Percentiles rank a stretch among this genome's conserved stretches.
Conservation (phyloP, 2,888 invertebrate genomes). For the Eremobia ochroleuca region DNA sequence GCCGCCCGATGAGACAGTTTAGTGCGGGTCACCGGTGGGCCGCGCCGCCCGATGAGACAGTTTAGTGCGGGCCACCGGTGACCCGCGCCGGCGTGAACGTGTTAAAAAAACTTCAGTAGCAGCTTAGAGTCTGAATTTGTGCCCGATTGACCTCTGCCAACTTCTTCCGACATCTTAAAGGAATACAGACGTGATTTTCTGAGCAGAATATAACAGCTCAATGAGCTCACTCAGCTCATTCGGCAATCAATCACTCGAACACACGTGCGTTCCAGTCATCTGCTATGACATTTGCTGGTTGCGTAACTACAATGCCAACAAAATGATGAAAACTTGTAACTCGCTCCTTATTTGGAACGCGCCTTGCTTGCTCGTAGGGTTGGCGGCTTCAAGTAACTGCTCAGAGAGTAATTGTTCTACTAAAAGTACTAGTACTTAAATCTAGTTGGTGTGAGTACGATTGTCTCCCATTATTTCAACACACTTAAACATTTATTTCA, state of each 20-base stretch:
- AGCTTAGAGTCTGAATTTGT: no score
- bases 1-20: no score
- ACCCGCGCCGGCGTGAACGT: no score
- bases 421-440: no score
- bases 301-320: constrained; percentile 76
- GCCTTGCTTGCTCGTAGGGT: constrained; percentile 56
- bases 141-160: neutral
- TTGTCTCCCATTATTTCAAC: no score
- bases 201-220: neutral
- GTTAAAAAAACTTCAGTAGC: no score
- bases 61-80: no score
- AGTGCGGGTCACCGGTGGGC: no score
- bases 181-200: neutral
- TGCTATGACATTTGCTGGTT: constrained; percentile 79
- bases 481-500: no score
- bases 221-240: constrained; percentile 59
- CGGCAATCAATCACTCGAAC: constrained; percentile 75
- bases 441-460: neutral
- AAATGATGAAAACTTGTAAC: constrained; percentile 81
- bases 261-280: constrained; percentile 72
- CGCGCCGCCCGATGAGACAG: no score
- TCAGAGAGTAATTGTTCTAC: neutral
- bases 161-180: neutral
- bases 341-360: constrained; percentile 73
- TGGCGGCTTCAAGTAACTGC: constrained; percentile 17